Conservation (phyloP, 2,888 invertebrate genomes). For the Lithosia quadra region DNA sequence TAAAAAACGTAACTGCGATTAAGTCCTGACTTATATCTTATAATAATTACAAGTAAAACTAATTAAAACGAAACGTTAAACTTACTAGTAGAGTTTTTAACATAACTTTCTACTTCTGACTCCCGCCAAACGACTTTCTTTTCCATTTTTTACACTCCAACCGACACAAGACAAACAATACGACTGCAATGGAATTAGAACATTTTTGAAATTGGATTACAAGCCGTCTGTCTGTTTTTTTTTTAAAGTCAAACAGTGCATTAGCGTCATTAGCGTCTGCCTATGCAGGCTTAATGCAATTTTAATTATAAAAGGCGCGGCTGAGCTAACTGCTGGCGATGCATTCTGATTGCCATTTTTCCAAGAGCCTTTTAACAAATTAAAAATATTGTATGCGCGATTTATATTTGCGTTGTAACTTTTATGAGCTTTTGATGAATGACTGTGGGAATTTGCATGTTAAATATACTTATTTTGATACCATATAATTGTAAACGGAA, state of each 20-base stretch:
- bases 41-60: background rate
- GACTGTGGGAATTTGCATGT: constrained; percentile 2
- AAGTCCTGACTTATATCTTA: background rate
- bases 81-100: background rate
- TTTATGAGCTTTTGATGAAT: constrained; percentile 21
- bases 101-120: background rate
- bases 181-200: constrained; percentile 58
- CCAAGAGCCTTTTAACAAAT: constrained; percentile 83
- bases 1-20: no score
- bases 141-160: constrained; percentile 28
- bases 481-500: background rate
- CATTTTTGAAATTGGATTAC: constrained; percentile 70
- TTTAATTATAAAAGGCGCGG: constrained; percentile 85
- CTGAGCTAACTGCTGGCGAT: constrained; percentile 72
- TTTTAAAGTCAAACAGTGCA: constrained; percentile 75
- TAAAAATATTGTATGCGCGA: constrained; percentile 66
- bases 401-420: constrained; percentile 24
- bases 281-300: constrained; percentile 83
- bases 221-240: constrained; percentile 70
- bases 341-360: constrained; percentile 84
- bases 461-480: background rate
- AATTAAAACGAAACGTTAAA: background rate
- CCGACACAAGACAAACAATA: constrained; percentile 45
- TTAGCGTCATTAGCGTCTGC: constrained; percentile 75
- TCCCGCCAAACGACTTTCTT: constrained; percentile 6